phyloP scores from a whole-genome alignment of 2,888 invertebrate species.

The Oscheius sp. region DNA sequence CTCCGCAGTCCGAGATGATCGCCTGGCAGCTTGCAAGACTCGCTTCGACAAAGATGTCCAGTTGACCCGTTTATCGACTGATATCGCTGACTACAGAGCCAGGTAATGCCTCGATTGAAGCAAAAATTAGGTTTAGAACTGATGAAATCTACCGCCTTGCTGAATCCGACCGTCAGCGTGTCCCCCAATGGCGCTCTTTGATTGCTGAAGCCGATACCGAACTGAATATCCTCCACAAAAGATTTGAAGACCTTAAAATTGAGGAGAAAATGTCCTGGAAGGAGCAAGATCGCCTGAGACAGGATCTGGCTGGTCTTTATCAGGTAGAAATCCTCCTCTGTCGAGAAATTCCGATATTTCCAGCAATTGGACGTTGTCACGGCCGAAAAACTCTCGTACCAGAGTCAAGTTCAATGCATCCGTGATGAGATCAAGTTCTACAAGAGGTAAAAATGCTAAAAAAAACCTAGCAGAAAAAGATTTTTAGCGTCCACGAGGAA shows the following conservation, averaged over 20 bases:
- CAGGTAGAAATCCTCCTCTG: too few relatives aligned
- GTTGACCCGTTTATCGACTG: not conserved
- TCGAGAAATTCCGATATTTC: not conserved
- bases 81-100: slow-evolving; percentile 21
- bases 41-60: slow-evolving; percentile 13
- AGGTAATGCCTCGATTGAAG: not conserved
- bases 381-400: slow-evolving; percentile 8
- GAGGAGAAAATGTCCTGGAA: not conserved
- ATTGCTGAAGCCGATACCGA: slow-evolving; percentile 19
- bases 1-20: not conserved
- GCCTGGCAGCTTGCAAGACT: not conserved
- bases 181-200: slow-evolving; percentile 9
- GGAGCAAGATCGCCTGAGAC: slow-evolving; percentile 9
- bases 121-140: not conserved
- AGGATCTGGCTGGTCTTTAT: slow-evolving; percentile 7
- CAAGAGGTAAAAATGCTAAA: not conserved
- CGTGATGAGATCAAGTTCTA: slow-evolving; percentile 21
- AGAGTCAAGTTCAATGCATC: slow-evolving; percentile 3
- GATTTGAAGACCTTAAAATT: not conserved
- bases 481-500: slow-evolving; percentile 11
- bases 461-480: not conserved
- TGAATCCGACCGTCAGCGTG: not conserved
- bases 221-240: slow-evolving; percentile 6
- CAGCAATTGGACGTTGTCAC: slow-evolving; percentile 4
- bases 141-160: slow-evolving; percentile 16